Percentiles rank a stretch among this genome's conserved stretches.
Evolutionary conservation across 2,888 invertebrate genomes (phyloP).

Genomic region (Drosophila affinis): DNA sequence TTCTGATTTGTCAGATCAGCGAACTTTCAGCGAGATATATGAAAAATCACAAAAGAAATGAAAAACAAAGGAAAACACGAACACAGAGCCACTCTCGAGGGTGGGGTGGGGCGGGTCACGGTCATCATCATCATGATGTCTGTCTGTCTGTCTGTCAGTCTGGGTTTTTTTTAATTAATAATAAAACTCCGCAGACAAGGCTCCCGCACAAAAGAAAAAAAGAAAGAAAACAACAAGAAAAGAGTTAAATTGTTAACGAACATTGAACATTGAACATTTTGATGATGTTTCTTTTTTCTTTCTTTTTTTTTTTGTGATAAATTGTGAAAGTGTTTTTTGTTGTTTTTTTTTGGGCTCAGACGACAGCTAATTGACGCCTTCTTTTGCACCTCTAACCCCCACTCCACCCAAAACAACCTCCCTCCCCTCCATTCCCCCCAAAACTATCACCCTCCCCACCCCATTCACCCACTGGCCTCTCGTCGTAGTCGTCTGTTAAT

Average conservation of each 20-base stretch:
- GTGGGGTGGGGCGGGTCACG: constrained; percentile 42
- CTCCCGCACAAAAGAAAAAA: constrained; percentile 7
- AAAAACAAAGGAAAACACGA: constrained; percentile 26
- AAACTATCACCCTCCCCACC: background rate
- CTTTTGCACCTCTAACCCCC: constrained; percentile 26
- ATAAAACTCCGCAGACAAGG: constrained; percentile 24
- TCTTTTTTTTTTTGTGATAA: constrained; percentile 29
- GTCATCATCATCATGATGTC: constrained; percentile 45
- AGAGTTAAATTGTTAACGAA: constrained; percentile 56
- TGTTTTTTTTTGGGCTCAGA: constrained; percentile 43
- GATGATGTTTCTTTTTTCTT: constrained; percentile 47
- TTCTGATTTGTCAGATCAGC: constrained; percentile 36
- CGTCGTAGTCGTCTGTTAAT: constrained; percentile 31
- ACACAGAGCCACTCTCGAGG: constrained; percentile 21
- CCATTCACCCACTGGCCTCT: constrained; percentile 3
- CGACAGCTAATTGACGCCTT: constrained; percentile 70
- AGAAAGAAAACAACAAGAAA: constrained; percentile 22
- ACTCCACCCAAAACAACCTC: constrained; percentile 12
- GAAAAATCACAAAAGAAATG: constrained; percentile 31
- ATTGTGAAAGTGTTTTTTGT: constrained; percentile 65
- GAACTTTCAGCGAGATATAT: constrained; percentile 39
- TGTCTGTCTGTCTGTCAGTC: constrained; percentile 22
- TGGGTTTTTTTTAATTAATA: constrained; percentile 64
- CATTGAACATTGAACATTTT: constrained; percentile 50
- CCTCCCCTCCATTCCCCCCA: constrained; percentile 7